Conservation (phyloP, 2,113 vertebrate species). For the Cinclus cinclus region DNA sequence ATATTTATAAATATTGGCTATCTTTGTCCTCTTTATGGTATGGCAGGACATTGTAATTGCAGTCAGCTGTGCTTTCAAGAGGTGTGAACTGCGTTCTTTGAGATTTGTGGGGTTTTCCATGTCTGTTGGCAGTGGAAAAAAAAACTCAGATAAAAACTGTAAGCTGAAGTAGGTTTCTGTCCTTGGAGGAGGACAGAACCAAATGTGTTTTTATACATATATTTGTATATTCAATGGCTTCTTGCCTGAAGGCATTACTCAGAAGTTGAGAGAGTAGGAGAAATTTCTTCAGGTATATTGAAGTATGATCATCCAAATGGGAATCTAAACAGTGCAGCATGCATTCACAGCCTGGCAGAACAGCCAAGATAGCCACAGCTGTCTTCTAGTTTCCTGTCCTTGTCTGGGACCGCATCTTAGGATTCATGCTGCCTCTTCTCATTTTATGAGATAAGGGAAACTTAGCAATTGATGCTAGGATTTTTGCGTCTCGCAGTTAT, state of each 20-base stretch:
- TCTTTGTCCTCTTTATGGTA: neutral
- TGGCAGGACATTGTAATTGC: accelerated
- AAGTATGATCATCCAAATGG: neutral
- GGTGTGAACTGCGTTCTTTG: neutral
- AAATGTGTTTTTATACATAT: too few relatives aligned
- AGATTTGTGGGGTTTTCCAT: neutral
- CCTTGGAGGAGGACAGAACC: neutral
- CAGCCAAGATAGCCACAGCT: neutral
- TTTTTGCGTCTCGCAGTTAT: neutral
- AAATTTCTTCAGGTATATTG: neutral
- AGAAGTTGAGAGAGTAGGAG: neutral
- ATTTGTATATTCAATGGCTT: neutral
- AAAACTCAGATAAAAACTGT: accelerated
- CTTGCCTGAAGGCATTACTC: neutral
- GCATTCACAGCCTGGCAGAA: neutral
- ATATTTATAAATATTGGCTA: neutral
- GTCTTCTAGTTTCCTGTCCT: neutral
- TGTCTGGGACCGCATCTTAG: neutral
- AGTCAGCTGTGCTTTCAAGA: neutral
- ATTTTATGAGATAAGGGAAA: neutral
- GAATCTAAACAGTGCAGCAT: neutral
- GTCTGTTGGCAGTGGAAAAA: neutral
- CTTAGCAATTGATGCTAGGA: neutral
- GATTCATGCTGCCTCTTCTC: neutral
- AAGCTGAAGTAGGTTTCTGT: neutral